phyloP scores from a whole-genome alignment of 2,888 invertebrate genomes.

The Cheilosia urbana region DNA sequence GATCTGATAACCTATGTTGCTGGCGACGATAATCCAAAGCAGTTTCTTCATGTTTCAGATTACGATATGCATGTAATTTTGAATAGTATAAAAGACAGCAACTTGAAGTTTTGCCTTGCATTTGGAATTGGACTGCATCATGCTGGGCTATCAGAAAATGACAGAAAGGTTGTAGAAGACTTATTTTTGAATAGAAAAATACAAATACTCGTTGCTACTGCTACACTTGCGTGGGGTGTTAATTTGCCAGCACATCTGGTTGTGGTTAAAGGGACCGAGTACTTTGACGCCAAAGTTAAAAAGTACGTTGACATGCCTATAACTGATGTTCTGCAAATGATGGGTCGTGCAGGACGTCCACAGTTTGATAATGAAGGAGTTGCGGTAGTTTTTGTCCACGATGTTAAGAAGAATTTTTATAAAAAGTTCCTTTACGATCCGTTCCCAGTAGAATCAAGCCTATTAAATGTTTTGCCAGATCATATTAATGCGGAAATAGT shows the following conservation, averaged over 20 bases:
- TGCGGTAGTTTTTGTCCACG: slow-evolving; percentile 95
- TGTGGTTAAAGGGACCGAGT: slow-evolving; percentile 99
- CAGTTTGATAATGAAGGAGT: slow-evolving; percentile 97
- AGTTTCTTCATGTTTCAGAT: slow-evolving; percentile 96
- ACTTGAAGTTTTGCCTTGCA: slow-evolving; percentile 95
- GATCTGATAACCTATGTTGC: slow-evolving; percentile 96
- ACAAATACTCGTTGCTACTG: slow-evolving; percentile 97
- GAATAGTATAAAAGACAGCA: slow-evolving; percentile 91
- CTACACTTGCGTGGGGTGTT: slow-evolving; percentile 99
- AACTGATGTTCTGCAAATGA: slow-evolving; percentile 99
- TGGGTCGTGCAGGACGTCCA: slow-evolving; percentile 99
- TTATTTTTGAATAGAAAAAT: slow-evolving; percentile 97
- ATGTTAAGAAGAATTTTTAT: slow-evolving; percentile 99
- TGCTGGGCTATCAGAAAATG: slow-evolving; percentile 97
- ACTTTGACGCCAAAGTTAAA: slow-evolving; percentile 97
- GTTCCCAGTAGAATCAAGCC: slow-evolving; percentile 98
- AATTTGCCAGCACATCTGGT: slow-evolving; percentile 99
- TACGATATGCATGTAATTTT: slow-evolving; percentile 92
- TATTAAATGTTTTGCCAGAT: slow-evolving; percentile 95
- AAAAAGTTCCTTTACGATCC: slow-evolving; percentile 99
- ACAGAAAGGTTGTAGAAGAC: slow-evolving; percentile 95
- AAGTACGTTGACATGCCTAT: slow-evolving; percentile 99
- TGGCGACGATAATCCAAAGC: slow-evolving; percentile 95
- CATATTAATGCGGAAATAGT: slow-evolving; percentile 99
- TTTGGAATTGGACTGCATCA: slow-evolving; percentile 99